Base-by-base conservation (phyloP, 2,888 invertebrate genomes). In the Hyposoter didymator region DNA sequence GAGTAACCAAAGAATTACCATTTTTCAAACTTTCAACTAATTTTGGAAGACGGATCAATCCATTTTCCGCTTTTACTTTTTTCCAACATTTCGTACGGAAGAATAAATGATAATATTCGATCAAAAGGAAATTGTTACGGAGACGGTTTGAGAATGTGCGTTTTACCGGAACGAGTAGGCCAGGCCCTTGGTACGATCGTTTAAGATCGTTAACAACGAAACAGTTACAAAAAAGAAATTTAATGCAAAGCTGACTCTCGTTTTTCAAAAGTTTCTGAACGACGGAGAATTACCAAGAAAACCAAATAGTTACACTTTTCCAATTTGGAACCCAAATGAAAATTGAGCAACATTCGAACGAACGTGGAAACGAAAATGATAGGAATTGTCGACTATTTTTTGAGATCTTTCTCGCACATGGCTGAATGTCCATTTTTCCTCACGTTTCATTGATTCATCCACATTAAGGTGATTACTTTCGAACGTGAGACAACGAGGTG, bases 131-230 rank as follows among this genome's bases (percentile, higher is more conserved):
- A 49, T 14, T 49, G 12, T 14, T 14, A 67, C 45, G 28, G 69
- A 43, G 82, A 67, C 69, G 28, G 39, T 47, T 66, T 14, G 47
- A 62, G 70, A 76, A 72, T 81, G 76, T 81, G 84, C 81, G 84
- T 76, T 67, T 81, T 76, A 45, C 47, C 47, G 76, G 72, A 52
- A 82, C 39, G 78, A 74, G 62, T 84, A 82, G 82, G 78, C 84
- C 81, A 82, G 66, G 78, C 82, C 78, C 43, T 81, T 69, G 78
- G 73, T 84, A 81, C 84, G 73, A 78, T 78, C 73, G 81, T 69
- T 82, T 73, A 39, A 70, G 70, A 32, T 70, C 32, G 47, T 55
- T 43, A 35, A 55, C 32, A 52, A 49, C 45, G 35, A 47, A 76
- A 39, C 14, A 43, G 7, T 22, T 45, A 22, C 55, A n/a, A 14